Base-by-base conservation (phyloP, 2,888 invertebrate species). In the Thymelicus sylvestris region DNA sequence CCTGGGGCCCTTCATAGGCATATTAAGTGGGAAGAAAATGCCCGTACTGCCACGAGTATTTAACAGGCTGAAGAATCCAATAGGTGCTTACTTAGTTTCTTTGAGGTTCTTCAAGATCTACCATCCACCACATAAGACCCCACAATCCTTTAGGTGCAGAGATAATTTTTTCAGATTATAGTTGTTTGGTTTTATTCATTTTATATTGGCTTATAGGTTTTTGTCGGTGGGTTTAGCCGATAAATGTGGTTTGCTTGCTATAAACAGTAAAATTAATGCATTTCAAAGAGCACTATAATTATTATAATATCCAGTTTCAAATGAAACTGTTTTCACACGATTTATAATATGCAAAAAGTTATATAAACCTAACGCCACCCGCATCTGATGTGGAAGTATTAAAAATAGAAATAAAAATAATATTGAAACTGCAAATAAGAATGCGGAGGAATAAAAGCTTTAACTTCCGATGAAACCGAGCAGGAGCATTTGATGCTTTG, bases 361-460 rank as follows among this genome's bases (percentile, higher is more conserved):
- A 61, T 67, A 67, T 61, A 50, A 61, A 41, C 24, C 24, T 12
- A 24, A 12, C 55, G 55, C 24, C 31, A 31, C 44, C 52, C 67
- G 44, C 62, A 48, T 41, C 44, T 38, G 68, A 63, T 55, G 63
- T 47, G 39, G 31, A 39, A 39, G 38, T 63, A 63, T 68, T 68
- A 68, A 68, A 62, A 62, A 15, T 68, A 55, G 62, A 68, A 68
- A 68, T 68, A 63, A 63, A 68, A 68, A 68, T 68, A 57, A 68
- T 68, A 68, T 63, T 68, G 63, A 39, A 63, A 68, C 47, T 62
- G 63, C 68, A 68, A 63, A 68, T 69, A 69, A 64, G 64, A 69
- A 69, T 44, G 67, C 44, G 55, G 47, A 15, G 63, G 55, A 69
- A 69, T 69, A 63, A 69, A 57, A 64, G 64, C 63, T 69, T 48